Evolutionary conservation across 2,888 invertebrate genomes (phyloP).

Genomic region (Omphaloscelis lunosa): DNA sequence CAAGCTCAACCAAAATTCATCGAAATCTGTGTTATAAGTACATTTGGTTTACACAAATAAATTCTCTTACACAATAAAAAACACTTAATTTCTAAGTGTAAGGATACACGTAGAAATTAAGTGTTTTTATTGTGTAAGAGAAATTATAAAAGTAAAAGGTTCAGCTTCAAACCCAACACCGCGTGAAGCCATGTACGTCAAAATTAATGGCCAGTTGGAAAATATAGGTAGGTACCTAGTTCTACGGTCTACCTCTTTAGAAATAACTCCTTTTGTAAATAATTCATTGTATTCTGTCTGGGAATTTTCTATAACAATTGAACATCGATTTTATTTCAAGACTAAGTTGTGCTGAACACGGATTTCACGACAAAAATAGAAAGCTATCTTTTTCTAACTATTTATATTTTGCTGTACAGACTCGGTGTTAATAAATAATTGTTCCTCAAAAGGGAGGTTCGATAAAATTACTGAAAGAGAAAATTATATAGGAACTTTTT

Average conservation of each 20-base stretch:
- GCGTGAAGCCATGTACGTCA: conserved; percentile 38
- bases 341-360: background rate
- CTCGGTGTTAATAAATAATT: background rate
- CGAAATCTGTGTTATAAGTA: too few relatives aligned
- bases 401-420: background rate
- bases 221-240: background rate
- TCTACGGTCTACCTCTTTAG: conserved; percentile 31
- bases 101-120: too few relatives aligned
- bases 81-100: conserved; percentile 5
- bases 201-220: conserved; percentile 41
- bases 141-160: conserved; percentile 32
- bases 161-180: conserved; percentile 6
- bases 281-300: conserved; percentile 19
- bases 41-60: background rate
- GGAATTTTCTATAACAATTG: conserved; percentile 36
- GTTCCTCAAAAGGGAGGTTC: background rate
- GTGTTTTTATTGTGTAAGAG: too few relatives aligned
- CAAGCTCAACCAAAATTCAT: background rate
- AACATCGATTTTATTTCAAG: conserved; percentile 39
- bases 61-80: background rate
- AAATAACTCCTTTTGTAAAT: conserved; percentile 36
- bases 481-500: background rate
- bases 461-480: background rate
- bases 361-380: background rate
- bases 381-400: background rate